Evolutionary conservation across 1,140 invertebrate species (phyloP).

Genomic region (Drosophila aff.): DNA sequence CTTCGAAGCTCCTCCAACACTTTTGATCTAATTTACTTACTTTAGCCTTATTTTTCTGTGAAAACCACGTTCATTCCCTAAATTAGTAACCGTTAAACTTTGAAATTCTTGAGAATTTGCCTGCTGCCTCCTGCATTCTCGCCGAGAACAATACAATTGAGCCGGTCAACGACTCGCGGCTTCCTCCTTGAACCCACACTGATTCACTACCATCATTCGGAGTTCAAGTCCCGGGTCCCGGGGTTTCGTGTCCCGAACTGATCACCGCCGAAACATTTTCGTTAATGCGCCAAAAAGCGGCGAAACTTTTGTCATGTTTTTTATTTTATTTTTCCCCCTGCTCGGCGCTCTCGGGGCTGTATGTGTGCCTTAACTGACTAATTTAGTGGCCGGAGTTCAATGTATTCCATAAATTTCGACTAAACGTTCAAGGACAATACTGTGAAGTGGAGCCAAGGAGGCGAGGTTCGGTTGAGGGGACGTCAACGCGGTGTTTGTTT

Average conservation of each 20-base stretch:
- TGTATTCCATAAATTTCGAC: slow-evolving; percentile 82
- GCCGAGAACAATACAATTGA: slow-evolving; percentile 48
- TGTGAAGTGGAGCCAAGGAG: slow-evolving; percentile 38
- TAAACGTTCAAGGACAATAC: slow-evolving; percentile 79
- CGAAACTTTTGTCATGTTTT: slow-evolving; percentile 77
- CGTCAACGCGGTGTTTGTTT: slow-evolving; percentile 28
- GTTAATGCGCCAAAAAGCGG: slow-evolving; percentile 72
- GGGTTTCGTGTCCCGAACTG: slow-evolving; percentile 8
- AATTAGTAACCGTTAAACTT: slow-evolving; percentile 56
- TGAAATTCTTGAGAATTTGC: slow-evolving; percentile 45
- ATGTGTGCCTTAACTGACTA: slow-evolving; percentile 73
- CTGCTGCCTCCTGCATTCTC: slow-evolving; percentile 11
- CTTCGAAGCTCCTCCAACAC: background rate
- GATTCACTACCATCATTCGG: slow-evolving; percentile 27
- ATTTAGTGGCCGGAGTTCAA: slow-evolving; percentile 79
- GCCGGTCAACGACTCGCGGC: slow-evolving; percentile 50
- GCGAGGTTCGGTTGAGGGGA: slow-evolving; percentile 1
- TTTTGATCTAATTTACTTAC: background rate
- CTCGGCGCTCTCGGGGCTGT: slow-evolving; percentile 1
- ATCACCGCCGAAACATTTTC: slow-evolving; percentile 55
- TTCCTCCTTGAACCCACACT: slow-evolving; percentile 53
- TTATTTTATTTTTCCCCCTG: slow-evolving; percentile 27
- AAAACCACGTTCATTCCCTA: background rate
- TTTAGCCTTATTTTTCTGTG: background rate
- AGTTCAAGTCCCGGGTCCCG: slow-evolving; percentile 3